A percentile compares a stretch with the other conserved stretches of the same genome.
Conservation (phyloP, 2,888 invertebrate genomes). For the Sarcophaga rosellei region DNA sequence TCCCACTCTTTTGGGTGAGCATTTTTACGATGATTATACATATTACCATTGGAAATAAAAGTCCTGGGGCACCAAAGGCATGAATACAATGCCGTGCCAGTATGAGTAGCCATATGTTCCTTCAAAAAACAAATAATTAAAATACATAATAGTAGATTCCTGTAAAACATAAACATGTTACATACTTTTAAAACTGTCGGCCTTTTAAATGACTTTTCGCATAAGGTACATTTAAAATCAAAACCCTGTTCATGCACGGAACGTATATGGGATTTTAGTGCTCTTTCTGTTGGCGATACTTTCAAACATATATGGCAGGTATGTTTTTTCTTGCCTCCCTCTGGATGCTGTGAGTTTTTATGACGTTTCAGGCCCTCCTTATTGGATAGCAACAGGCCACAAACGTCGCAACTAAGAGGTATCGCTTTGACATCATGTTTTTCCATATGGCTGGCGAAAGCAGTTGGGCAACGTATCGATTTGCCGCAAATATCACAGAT, state of each 20-base stretch:
- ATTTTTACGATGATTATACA: conserved; percentile 79
- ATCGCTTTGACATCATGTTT: conserved; percentile 77
- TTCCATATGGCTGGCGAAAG: conserved; percentile 78
- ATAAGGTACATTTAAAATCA: conserved; percentile 77
- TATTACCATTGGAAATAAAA: conserved; percentile 78
- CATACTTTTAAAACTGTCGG: conserved; percentile 70
- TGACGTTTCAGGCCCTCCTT: conserved; percentile 78
- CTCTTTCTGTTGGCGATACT: conserved; percentile 78
- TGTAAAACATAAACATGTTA: neutral
- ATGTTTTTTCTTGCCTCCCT: conserved; percentile 74
- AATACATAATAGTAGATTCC: neutral
- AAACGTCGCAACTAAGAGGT: conserved; percentile 79
- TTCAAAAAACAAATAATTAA: conserved; percentile 65
- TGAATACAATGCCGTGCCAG: conserved; percentile 76
- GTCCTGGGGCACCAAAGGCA: conserved; percentile 78
- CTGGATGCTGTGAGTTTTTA: conserved; percentile 77
- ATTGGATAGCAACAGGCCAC: conserved; percentile 76
- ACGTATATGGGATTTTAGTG: conserved; percentile 78
- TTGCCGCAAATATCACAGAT: conserved; percentile 74
- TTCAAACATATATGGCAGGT: conserved; percentile 78
- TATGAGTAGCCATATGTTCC: conserved; percentile 79
- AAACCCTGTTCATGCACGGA: conserved; percentile 78
- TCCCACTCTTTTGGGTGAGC: conserved; percentile 79
- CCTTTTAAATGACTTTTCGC: conserved; percentile 79
- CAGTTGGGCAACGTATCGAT: conserved; percentile 77